These are phyloP conservation scores for Nemapogon koenigi DNA, from an alignment of 2,888 invertebrate species.

Conservation along the genomic window DNA sequence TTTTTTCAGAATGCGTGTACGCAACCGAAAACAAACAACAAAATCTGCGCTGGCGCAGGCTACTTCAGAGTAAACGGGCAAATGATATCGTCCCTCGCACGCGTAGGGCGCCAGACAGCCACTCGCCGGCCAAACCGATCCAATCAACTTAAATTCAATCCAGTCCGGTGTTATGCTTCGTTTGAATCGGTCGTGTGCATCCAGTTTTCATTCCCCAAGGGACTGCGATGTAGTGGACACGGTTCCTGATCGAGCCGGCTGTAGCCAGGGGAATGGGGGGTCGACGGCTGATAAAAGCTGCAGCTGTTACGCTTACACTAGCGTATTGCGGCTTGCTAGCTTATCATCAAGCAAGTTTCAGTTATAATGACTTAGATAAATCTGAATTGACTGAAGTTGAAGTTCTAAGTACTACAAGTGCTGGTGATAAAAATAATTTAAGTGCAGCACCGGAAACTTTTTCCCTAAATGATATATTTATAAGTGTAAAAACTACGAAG, in stretches of 20 bases:
- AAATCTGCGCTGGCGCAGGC: slow-evolving; percentile 8
- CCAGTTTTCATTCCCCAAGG: slow-evolving; percentile 2
- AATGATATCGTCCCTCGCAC: slow-evolving; percentile 8
- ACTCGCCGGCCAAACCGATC: slow-evolving; percentile 4
- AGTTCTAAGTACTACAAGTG: neutral
- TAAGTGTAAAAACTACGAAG: slow-evolving; percentile 86
- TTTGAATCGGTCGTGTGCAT: slow-evolving; percentile 2
- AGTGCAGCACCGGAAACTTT: slow-evolving; percentile 2
- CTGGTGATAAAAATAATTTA: slow-evolving; percentile 3
- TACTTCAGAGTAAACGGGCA: slow-evolving; percentile 6
- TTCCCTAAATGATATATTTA: slow-evolving; percentile 75
- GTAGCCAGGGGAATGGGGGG: slow-evolving; percentile 10
- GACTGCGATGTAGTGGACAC: slow-evolving; percentile 6
- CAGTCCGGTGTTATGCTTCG: slow-evolving; percentile 8
- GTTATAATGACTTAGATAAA: slow-evolving; percentile 5
- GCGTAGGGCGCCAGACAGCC: slow-evolving; percentile 6
- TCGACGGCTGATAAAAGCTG: slow-evolving; percentile 11
- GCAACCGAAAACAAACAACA: slow-evolving; percentile 4
- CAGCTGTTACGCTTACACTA: slow-evolving; percentile 2
- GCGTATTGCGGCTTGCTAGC: slow-evolving; percentile 8
- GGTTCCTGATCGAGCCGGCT: slow-evolving; percentile 1
- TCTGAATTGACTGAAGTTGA: slow-evolving; percentile 3
- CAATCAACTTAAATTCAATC: neutral
- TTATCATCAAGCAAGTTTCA: slow-evolving; percentile 9
- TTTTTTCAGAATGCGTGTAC: slow-evolving; percentile 1